Evolutionary conservation across 2,797 vertebrate species (phyloP).

Genomic region (Muscicapa striata): DNA sequence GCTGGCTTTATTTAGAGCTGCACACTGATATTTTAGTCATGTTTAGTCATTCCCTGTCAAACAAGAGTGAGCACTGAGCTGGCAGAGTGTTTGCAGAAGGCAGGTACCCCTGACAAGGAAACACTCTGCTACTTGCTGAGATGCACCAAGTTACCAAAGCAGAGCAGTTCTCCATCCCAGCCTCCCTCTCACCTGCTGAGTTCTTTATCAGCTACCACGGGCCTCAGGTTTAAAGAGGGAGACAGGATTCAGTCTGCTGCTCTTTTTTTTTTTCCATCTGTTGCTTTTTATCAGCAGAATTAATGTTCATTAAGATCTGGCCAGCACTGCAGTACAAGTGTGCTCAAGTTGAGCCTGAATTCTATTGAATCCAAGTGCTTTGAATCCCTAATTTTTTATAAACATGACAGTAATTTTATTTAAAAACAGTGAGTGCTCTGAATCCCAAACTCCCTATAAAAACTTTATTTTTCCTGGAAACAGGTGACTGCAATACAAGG

Average conservation of each 20-base stretch:
- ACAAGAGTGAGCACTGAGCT: background rate
- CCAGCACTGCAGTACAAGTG: background rate
- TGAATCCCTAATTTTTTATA: background rate
- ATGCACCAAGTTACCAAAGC: background rate
- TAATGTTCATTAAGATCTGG: background rate
- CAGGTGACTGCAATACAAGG: background rate
- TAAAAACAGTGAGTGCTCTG: background rate
- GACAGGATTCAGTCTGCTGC: background rate
- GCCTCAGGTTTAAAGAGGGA: background rate
- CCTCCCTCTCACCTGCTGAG: background rate
- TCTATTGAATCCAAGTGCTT: background rate
- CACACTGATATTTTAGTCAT: background rate
- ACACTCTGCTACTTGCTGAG: background rate
- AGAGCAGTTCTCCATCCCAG: background rate
- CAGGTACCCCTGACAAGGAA: background rate
- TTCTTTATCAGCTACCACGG: background rate
- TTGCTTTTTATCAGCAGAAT: constrained; percentile 22
- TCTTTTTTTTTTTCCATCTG: constrained; percentile 12
- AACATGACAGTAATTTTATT: background rate
- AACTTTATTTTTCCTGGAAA: background rate
- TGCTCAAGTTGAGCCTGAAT: background rate
- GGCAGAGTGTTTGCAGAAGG: background rate
- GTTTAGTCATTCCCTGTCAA: background rate
- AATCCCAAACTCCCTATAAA: background rate
- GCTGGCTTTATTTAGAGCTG: constrained; percentile 11